Evolutionary conservation across 2,113 vertebrate genomes (phyloP).

Genomic region (Platysternon megacephalum): DNA sequence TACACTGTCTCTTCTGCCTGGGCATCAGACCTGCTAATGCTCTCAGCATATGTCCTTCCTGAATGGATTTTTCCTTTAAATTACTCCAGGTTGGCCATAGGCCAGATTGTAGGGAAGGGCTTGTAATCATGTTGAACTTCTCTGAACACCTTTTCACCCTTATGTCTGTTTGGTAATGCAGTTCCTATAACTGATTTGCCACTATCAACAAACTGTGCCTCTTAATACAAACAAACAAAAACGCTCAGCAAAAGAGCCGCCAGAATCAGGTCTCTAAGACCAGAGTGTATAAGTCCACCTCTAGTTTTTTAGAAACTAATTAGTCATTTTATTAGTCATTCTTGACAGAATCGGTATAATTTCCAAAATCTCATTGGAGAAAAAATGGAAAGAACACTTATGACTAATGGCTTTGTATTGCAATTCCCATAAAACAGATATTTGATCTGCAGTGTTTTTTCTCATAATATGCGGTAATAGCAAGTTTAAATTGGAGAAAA

Average conservation of each 20-base stretch:
- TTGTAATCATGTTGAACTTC: too few species aligned
- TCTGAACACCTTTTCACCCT: too few species aligned
- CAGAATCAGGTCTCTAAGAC: background rate
- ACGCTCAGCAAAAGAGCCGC: background rate
- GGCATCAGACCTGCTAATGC: too few species aligned
- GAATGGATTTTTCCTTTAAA: too few species aligned
- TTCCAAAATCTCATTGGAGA: background rate
- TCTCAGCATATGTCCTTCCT: too few species aligned
- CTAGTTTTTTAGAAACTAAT: background rate
- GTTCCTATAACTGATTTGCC: background rate
- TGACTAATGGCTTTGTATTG: background rate
- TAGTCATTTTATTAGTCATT: background rate
- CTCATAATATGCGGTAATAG: background rate
- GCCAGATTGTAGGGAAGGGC: too few species aligned
- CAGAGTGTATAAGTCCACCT: background rate
- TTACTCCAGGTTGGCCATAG: background rate
- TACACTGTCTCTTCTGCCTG: too few species aligned
- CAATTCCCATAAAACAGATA: background rate
- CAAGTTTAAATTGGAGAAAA: background rate
- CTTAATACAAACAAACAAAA: background rate
- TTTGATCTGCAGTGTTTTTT: background rate
- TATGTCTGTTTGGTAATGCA: too few species aligned
- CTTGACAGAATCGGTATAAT: background rate
- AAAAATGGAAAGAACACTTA: background rate
- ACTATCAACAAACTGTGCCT: rapidly evolving